Conservation (phyloP, 2,113 vertebrate genomes). For the Corythaixoides concolor region DNA sequence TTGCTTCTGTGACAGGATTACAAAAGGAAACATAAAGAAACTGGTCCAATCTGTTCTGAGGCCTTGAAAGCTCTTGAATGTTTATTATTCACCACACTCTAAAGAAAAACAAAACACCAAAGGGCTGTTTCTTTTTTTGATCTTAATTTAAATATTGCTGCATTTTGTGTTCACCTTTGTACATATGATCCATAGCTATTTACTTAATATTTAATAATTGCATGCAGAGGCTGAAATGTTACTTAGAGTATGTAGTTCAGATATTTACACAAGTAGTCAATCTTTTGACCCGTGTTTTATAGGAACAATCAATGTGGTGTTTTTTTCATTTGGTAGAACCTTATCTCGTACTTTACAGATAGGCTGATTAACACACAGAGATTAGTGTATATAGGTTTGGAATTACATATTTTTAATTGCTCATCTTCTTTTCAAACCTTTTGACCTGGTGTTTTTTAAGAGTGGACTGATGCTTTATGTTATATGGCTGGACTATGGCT, state of each 20-base stretch:
- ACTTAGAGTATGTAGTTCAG: conserved; percentile 47
- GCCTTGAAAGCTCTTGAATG: background rate
- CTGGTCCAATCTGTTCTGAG: conserved; percentile 47
- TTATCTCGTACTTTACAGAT: conserved; percentile 7
- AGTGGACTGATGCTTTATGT: background rate
- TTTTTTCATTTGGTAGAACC: conserved; percentile 27
- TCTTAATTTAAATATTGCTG: conserved; percentile 65
- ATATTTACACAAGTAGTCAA: conserved; percentile 59
- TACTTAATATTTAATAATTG: conserved; percentile 68
- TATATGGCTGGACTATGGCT: background rate
- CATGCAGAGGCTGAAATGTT: conserved; percentile 51
- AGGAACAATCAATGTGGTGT: conserved; percentile 30
- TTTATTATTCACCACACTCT: conserved; percentile 26
- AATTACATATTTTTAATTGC: background rate
- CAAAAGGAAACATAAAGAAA: conserved; percentile 58
- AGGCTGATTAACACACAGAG: background rate
- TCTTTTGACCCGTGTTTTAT: conserved; percentile 53
- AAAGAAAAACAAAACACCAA: conserved; percentile 1
- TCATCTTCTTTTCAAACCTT: background rate
- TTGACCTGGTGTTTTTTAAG: background rate
- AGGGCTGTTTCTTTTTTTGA: conserved; percentile 19
- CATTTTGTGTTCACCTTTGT: conserved; percentile 67
- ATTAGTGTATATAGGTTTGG: background rate
- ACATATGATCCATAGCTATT: conserved; percentile 58
- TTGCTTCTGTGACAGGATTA: conserved; percentile 32